Conservation (phyloP, 1,140 invertebrate species). For the Aphis craccivora region DNA sequence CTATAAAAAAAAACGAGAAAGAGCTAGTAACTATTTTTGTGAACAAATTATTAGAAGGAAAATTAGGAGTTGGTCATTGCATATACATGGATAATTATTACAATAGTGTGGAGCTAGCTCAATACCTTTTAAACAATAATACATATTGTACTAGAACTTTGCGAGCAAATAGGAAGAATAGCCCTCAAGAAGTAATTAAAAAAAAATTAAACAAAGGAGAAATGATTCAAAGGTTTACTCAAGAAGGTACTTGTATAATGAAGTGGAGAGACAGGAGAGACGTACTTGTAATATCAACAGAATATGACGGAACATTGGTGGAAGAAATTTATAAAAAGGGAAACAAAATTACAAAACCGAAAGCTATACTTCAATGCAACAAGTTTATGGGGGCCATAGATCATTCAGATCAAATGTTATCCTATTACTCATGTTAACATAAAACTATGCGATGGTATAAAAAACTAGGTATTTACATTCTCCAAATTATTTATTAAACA, state of each 20-base stretch:
- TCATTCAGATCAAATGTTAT: not conserved
- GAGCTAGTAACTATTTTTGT: not conserved
- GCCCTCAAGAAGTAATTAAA: not conserved
- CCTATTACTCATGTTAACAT: not conserved
- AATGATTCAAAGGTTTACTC: not conserved
- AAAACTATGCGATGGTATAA: slow-evolving; percentile 5
- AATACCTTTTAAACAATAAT: not conserved
- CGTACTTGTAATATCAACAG: not conserved
- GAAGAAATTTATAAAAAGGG: not conserved
- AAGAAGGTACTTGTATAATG: not conserved
- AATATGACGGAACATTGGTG: not conserved
- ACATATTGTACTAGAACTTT: not conserved
- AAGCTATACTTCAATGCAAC: not conserved
- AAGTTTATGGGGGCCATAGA: not conserved
- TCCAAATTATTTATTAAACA: too few species aligned
- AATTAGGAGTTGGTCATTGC: not conserved
- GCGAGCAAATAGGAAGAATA: not conserved
- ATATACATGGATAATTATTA: not conserved
- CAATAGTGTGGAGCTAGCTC: not conserved
- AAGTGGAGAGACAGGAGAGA: not conserved
- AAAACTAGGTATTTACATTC: not conserved
- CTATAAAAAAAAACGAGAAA: too few species aligned
- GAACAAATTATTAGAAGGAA: not conserved
- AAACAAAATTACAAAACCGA: not conserved
- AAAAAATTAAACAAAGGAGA: not conserved